Evolutionary conservation across 2,888 invertebrate genomes (phyloP), one percentile per base, ranked within the genome.

Genomic region (Drosophila hamatofila): DNA sequence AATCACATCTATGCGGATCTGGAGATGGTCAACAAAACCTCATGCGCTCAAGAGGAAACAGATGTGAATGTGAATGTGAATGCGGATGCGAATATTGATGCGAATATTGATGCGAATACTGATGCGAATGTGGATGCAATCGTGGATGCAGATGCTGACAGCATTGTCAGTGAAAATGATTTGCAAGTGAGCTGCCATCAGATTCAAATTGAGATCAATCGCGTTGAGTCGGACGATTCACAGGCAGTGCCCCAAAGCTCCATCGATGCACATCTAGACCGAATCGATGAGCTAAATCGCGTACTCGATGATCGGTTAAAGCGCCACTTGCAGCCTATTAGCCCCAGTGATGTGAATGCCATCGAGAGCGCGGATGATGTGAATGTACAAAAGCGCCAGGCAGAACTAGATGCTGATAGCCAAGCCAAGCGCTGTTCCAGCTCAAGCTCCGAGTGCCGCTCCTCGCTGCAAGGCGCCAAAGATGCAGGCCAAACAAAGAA

Each of bases 1-100:
- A 92, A 91, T 81, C 91, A 92, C 75, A 91, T 92, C 35, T 92
- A 92, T 64, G 84, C 92, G 33, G 92, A 92, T 60, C 81, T 92
- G 61, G 91, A 92, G 69, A 80, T 93, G 63, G 91, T 21, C 30
- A 33, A 18, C 60, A 58, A 60, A 5, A 71, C 46, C 3, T 1
- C 18, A 4, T 18, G 5, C 12, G 12, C 14, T 37, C 21, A 27
- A 23, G 21, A 30, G 12, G 64, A 52, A 25, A 54, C 30, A 9
- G 51, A 52, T 27, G 56, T 25, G 12, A 61, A 72, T n/a, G 14
- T 23, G 12, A 14, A 35, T 35, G 14, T 14, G 9, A 59, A 72
- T 27, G 44, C 44, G 7, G 2, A 49, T 18, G 51, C 41, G 5
- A n/a, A n/a, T n/a, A n/a, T n/a, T n/a, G 51, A 52, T 27, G 56